Evolutionary conservation across 2,797 vertebrate species (phyloP).

Genomic region (Acrossocheilus fasciatus): DNA sequence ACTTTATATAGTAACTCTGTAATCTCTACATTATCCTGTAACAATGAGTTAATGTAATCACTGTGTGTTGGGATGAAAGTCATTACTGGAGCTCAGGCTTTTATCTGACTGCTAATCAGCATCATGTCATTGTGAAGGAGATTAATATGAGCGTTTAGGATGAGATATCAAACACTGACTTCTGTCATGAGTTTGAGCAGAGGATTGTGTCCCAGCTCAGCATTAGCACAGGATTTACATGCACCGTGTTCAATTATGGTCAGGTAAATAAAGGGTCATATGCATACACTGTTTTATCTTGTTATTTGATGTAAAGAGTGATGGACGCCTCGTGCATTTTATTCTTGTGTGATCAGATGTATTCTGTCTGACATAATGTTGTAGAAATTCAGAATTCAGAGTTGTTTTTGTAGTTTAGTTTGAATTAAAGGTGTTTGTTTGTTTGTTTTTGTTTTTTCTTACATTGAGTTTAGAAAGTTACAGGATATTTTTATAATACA

Average conservation of each 20-base stretch:
- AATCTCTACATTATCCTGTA: slow-evolving; percentile 31
- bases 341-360: not conserved
- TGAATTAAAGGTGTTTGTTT: not conserved
- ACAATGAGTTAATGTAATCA: slow-evolving; percentile 41
- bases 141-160: slow-evolving; percentile 29
- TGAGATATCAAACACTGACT: slow-evolving; percentile 6
- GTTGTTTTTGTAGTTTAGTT: not conserved
- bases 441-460: not conserved
- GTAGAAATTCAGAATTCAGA: not conserved
- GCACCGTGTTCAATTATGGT: not conserved
- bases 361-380: not conserved
- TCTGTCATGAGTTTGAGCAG: slow-evolving; percentile 29
- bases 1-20: slow-evolving; percentile 1
- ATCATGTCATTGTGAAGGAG: slow-evolving; percentile 35
- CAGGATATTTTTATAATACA: not conserved
- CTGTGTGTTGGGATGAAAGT: slow-evolving; percentile 23
- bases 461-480: not conserved
- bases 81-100: slow-evolving; percentile 29
- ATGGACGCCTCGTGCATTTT: not conserved
- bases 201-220: not conserved
- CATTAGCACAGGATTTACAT: not conserved
- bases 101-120: slow-evolving; percentile 39
- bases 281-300: not conserved
- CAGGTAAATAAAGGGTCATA: not conserved
- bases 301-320: not conserved